A percentile compares a stretch with the other conserved stretches of the same genome.
Conservation (phyloP, 1,140 invertebrate genomes). For the Eriosoma lanigerum region DNA sequence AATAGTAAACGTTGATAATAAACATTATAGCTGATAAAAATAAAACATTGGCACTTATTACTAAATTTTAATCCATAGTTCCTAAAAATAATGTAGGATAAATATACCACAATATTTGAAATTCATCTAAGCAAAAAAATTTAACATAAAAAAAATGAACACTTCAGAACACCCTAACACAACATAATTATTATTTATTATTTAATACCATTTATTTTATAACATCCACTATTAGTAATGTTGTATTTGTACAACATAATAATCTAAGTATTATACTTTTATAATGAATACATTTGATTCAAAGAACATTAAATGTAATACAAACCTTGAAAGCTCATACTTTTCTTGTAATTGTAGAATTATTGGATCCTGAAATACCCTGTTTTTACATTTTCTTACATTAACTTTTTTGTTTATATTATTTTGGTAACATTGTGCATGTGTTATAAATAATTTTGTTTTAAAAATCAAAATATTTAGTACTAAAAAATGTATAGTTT, state of each 20-base stretch:
- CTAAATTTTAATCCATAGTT: neutral
- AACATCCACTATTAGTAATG: neutral
- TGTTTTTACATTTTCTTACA: slow-evolving; percentile 2
- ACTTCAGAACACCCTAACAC: neutral
- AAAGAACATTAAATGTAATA: slow-evolving; percentile 3
- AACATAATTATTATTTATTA: neutral
- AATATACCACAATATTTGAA: neutral
- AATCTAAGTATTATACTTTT: neutral
- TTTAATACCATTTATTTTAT: neutral
- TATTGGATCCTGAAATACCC: slow-evolving; percentile 54
- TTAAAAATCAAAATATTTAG: too few relatives aligned
- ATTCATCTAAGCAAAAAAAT: neutral
- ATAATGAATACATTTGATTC: neutral
- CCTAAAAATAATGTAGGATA: neutral
- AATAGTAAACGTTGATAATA: too few relatives aligned
- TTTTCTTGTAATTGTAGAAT: neutral
- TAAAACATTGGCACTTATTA: neutral
- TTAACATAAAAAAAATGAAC: neutral
- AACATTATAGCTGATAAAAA: too few relatives aligned
- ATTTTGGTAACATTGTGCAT: neutral
- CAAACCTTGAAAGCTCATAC: slow-evolving; percentile 36
- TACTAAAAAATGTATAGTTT: too few relatives aligned
- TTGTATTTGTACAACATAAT: neutral
- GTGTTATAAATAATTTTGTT: too few relatives aligned
- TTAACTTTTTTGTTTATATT: neutral